Evolutionary conservation across 2,888 invertebrate genomes (phyloP), one percentile per base, ranked within the genome.

Genomic region (Torymus tubicola): DNA sequence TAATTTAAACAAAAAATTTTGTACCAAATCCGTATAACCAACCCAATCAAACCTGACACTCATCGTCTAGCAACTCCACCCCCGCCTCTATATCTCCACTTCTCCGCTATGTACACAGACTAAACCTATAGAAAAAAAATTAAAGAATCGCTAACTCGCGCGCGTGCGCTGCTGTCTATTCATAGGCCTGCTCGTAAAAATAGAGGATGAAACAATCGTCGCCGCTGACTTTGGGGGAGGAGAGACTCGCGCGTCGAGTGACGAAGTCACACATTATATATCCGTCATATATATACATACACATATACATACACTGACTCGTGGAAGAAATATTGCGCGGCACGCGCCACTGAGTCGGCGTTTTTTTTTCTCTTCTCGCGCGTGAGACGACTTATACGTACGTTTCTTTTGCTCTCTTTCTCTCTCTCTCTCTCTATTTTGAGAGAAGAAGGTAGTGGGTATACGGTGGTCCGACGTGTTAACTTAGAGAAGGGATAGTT

Each of bases 111-210:
- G 2, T 21, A 2, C 2, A 42, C n/a, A n/a, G n/a, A 50, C n/a
- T 21, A 24, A 42, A 42, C 31, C 24, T 12, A 24, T n/a, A n/a
- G n/a, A 14, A 16, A 24, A 14, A 61, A 14, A 72, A 21, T 42
- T 52, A 24, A 24, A 63, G 13, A 12, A 50, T 63, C 55, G 18
- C 21, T 16, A 57, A 57, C 12, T 21, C 21, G 8, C 8, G 21
- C 24, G 8, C 42, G 42, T 8, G 69, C 18, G 55, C 12, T 24
- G 55, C 55, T 55, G 53, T 61, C 75, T 80, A 80, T 75, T 71
- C 71, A 71, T 80, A 76, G 80, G 42, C 16, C 11, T 42, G 5
- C n/a, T 61, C 67, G 60, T 76, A 80, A 80, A 80, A 80, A 80
- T 80, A 80, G 80, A 75, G 61, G 69, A 75, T 65, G 75, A 80